These are phyloP conservation scores for Netelia virgata DNA, from an alignment of 2,888 invertebrate species.

Conservation along the genomic window DNA sequence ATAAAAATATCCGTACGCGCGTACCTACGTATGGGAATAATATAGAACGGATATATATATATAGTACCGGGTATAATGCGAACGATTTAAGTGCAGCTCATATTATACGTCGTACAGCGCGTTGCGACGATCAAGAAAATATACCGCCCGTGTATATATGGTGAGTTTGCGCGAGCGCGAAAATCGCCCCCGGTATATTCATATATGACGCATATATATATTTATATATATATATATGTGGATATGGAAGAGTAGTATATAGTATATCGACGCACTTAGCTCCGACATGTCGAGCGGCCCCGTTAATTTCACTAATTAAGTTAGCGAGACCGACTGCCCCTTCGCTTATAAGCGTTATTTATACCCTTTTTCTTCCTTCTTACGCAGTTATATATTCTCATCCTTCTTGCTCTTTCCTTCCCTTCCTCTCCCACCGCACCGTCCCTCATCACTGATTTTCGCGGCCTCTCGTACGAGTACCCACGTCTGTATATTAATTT, in stretches of 20 bases:
- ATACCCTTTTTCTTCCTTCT: conserved; percentile 70
- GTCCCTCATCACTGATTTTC: background rate
- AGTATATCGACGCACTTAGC: conserved; percentile 76
- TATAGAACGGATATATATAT: conserved; percentile 38
- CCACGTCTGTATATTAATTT: conserved; percentile 62
- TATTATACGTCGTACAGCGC: conserved; percentile 65
- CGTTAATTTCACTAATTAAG: conserved; percentile 84
- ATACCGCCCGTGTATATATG: conserved; percentile 18
- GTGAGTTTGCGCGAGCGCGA: conserved; percentile 21
- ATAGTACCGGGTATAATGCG: conserved; percentile 72
- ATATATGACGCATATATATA: conserved; percentile 27
- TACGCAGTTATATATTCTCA: conserved; percentile 66
- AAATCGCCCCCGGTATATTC: conserved; percentile 41
- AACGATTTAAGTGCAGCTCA: conserved; percentile 75
- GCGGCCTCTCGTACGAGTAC: background rate
- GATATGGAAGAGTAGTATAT: conserved; percentile 25
- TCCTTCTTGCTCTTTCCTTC: conserved; percentile 49
- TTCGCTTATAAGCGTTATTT: conserved; percentile 75
- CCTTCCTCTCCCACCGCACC: background rate
- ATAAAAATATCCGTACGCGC: conserved; percentile 1
- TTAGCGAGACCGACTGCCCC: conserved; percentile 78
- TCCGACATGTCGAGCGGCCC: conserved; percentile 78
- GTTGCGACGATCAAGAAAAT: conserved; percentile 26
- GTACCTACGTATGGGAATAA: conserved; percentile 44
- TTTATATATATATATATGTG: conserved; percentile 42